Evolutionary conservation across 2,113 vertebrate genomes (phyloP).

Genomic region (Seriola dumerili): DNA sequence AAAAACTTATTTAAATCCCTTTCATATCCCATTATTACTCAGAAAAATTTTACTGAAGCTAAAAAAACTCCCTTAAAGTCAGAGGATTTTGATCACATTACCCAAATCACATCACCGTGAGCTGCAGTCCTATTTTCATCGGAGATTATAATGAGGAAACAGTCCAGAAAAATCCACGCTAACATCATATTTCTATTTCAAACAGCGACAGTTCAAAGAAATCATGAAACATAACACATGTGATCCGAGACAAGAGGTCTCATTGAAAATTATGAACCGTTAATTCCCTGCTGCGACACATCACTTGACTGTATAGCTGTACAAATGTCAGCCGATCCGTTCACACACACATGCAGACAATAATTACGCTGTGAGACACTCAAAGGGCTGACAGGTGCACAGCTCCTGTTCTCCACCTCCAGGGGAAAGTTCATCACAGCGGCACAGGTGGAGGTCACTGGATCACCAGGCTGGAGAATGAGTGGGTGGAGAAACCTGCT

Average conservation of each 20-base stretch:
- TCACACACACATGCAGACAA: constrained; percentile 48
- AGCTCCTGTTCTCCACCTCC: constrained; percentile 18
- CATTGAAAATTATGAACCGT: background rate
- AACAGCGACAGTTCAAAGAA: constrained; percentile 9
- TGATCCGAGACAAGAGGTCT: constrained; percentile 14
- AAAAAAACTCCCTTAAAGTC: background rate
- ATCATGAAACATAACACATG: constrained; percentile 25
- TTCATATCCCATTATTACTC: background rate
- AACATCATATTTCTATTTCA: background rate
- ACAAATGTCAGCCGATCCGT: constrained; percentile 52
- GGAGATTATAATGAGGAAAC: background rate
- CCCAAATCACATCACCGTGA: background rate
- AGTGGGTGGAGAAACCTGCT: constrained; percentile 14
- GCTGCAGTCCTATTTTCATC: background rate
- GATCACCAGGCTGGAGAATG: constrained; percentile 1
- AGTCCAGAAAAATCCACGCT: background rate
- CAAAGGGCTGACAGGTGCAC: constrained; percentile 13
- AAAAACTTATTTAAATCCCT: background rate
- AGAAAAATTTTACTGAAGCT: background rate
- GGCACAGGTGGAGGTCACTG: constrained; percentile 33
- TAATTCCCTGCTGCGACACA: constrained; percentile 11
- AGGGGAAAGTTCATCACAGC: constrained; percentile 24
- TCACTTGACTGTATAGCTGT: constrained; percentile 44
- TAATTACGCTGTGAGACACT: constrained; percentile 45
- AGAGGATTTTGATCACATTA: background rate